A percentile compares a stretch with the other conserved stretches of the same genome.
These are phyloP conservation scores for Aurelia coerulea DNA, from an alignment of 30 jellyfish, hydroid and myxozoan species.

Conservation along the genomic window DNA sequence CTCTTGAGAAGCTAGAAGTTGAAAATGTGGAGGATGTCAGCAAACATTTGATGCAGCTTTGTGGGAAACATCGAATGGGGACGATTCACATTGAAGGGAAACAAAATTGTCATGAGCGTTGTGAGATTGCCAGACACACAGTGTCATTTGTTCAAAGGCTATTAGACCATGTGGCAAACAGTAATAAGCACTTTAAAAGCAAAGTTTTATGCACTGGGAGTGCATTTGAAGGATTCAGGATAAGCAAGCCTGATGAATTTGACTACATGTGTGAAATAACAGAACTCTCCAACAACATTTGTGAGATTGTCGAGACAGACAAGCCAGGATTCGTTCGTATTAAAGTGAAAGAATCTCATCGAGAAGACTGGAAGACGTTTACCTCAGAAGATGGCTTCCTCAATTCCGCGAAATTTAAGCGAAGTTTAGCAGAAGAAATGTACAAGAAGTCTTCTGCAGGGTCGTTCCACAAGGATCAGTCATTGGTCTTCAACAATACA, in stretches of 20 bases:
- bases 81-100: slow-evolving; percentile 7
- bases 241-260: slow-evolving; percentile 28
- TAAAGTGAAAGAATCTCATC: slow-evolving; percentile 6
- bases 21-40: background rate
- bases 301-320: background rate
- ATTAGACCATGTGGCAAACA: background rate
- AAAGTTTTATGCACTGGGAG: slow-evolving; percentile 13
- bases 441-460: background rate
- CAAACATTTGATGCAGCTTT: background rate
- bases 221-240: slow-evolving; percentile 42
- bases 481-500: slow-evolving; percentile 10
- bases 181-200: background rate
- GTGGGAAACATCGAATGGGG: slow-evolving; percentile 11
- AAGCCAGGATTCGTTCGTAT: slow-evolving; percentile 20
- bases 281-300: background rate
- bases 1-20: background rate
- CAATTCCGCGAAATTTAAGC: slow-evolving; percentile 8
- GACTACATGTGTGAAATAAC: slow-evolving; percentile 22
- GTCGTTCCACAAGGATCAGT: too few species aligned
- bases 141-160: background rate
- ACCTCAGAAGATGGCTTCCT: slow-evolving; percentile 31
- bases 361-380: slow-evolving; percentile 2
- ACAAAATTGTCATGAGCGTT: slow-evolving; percentile 13
- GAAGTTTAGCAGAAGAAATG: background rate
- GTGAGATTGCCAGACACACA: slow-evolving; percentile 25